These are phyloP conservation scores for Euzetes globulus DNA, from an alignment of 2,888 invertebrate genomes.

Conservation along the genomic window DNA sequence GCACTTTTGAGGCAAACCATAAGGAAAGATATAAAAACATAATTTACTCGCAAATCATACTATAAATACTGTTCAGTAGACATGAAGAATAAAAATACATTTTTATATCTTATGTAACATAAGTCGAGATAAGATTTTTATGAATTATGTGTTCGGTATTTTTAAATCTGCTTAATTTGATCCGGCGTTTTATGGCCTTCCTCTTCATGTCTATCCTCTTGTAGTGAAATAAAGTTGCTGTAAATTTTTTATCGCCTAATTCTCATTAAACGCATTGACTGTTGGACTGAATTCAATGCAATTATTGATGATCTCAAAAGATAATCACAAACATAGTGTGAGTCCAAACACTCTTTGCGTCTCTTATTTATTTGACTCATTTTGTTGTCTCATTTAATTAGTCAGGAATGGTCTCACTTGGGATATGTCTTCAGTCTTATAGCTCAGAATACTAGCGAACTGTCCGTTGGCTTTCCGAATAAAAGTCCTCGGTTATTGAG, in stretches of 20 bases:
- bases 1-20: not conserved
- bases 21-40: not conserved
- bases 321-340: slow-evolving; percentile 7
- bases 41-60: slow-evolving; percentile 16
- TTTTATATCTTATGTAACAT: too few species aligned
- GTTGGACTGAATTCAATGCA: too few species aligned
- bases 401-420: not conserved
- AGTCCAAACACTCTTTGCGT: not conserved
- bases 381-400: slow-evolving; percentile 29
- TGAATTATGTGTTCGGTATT: too few species aligned
- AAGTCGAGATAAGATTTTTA: too few species aligned
- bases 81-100: not conserved
- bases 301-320: slow-evolving; percentile 9
- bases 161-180: too few species aligned
- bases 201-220: not conserved
- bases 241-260: not conserved
- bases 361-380: slow-evolving; percentile 20
- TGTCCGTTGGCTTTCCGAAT: not conserved
- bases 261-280: not conserved
- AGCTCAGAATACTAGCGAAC: not conserved
- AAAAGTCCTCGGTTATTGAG: not conserved
- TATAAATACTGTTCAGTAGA: not conserved
- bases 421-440: not conserved
- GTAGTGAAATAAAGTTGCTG: not conserved
- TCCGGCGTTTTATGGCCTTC: not conserved